Percentiles rank a stretch among this genome's conserved stretches.
phyloP scores from a whole-genome alignment of 2,797 vertebrate species.

The Typhlichthys eigenmanni region DNA sequence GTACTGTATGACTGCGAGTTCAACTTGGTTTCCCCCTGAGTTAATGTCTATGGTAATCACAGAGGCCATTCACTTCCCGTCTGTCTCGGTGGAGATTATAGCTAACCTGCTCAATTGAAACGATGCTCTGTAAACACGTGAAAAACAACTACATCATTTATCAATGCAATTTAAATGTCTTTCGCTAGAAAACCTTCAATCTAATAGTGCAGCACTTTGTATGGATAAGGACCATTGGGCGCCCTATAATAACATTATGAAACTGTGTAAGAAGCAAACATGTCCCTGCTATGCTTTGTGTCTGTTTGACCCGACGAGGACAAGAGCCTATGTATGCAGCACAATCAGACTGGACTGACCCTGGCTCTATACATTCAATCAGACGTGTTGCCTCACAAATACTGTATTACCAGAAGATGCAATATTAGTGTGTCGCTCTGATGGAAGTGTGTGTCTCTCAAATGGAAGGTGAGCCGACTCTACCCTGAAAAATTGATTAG shows the following conservation, averaged over 20 bases:
- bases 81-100: conserved; percentile 43
- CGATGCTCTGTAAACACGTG: conserved; percentile 45
- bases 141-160: conserved; percentile 19
- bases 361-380: not conserved
- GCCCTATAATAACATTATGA: conserved; percentile 24
- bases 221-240: not conserved
- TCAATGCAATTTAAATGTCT: too few relatives aligned
- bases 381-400: conserved; percentile 1
- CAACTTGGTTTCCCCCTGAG: conserved; percentile 36
- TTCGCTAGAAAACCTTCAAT: too few relatives aligned
- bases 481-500: conserved; percentile 35
- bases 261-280: conserved; percentile 28
- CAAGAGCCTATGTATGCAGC: conserved; percentile 11
- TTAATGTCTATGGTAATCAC: conserved; percentile 72
- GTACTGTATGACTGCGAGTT: conserved; percentile 33
- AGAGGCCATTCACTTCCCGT: conserved; percentile 38
- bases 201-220: not conserved
- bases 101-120: conserved; percentile 43
- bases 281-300: conserved; percentile 23
- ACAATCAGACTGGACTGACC: conserved; percentile 11
- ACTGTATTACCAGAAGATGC: not conserved
- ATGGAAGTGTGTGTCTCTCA: too few relatives aligned
- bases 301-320: conserved; percentile 12
- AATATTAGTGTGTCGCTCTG: not conserved
- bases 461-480: conserved; percentile 15